phyloP scores from a whole-genome alignment of 1,140 invertebrate species.

The Hyles vespertilio region DNA sequence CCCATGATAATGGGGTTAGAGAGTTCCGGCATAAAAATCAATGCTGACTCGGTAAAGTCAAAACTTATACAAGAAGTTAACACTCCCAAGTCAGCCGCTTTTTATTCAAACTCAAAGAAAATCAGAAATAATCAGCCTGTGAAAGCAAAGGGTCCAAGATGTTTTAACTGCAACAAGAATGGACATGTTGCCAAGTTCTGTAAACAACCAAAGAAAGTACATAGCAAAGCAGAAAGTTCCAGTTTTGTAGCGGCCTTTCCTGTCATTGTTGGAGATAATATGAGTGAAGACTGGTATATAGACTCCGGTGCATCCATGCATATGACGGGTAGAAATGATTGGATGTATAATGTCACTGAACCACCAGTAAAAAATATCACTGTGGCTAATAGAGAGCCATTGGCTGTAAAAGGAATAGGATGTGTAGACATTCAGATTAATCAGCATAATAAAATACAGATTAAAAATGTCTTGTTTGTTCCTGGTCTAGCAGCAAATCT shows the following conservation, averaged over 20 bases:
- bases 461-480: constrained; percentile 34
- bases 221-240: no score
- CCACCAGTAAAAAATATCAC: constrained; percentile 28
- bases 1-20: constrained; percentile 65
- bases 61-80: constrained; percentile 52
- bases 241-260: constrained; percentile 33
- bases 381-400: constrained; percentile 27
- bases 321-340: constrained; percentile 26
- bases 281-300: constrained; percentile 28
- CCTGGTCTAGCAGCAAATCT: constrained; percentile 30
- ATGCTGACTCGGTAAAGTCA: constrained; percentile 49
- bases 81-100: constrained; percentile 1
- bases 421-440: constrained; percentile 23
- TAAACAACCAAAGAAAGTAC: constrained; percentile 18
- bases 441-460: constrained; percentile 28
- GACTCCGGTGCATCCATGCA: constrained; percentile 38
- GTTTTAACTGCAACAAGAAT: constrained; percentile 31
- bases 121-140: background rate
- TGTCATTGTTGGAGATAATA: background rate
- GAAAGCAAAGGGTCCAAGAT: constrained; percentile 22
- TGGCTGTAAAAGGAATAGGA: constrained; percentile 31
- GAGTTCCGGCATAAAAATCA: constrained; percentile 35
- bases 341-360: constrained; percentile 35
- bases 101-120: constrained; percentile 14
- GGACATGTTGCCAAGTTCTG: constrained; percentile 34